phyloP scores from a whole-genome alignment of 2,113 vertebrate genomes.

The Leptobrachium ailaonicum region DNA sequence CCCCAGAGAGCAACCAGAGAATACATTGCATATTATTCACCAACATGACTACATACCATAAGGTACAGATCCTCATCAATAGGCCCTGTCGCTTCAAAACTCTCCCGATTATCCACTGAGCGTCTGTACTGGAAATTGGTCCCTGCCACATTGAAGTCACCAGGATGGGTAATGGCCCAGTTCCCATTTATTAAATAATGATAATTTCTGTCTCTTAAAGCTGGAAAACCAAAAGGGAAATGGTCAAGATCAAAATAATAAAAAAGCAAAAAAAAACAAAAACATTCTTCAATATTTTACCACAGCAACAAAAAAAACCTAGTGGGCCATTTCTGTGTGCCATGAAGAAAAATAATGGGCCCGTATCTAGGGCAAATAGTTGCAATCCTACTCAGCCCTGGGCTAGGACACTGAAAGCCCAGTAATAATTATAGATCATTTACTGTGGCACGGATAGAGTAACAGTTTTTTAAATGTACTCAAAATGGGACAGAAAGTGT shows the following conservation, averaged over 20 bases:
- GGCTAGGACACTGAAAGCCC: too few relatives aligned
- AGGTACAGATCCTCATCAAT: conserved; percentile 82
- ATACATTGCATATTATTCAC: too few relatives aligned
- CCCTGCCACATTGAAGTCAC: conserved; percentile 78
- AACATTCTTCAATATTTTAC: not conserved
- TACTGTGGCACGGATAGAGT: too few relatives aligned
- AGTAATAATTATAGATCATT: too few relatives aligned
- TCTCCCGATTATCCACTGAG: conserved; percentile 76
- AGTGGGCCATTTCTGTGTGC: too few relatives aligned
- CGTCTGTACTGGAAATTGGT: conserved; percentile 81
- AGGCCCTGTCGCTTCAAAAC: conserved; percentile 80
- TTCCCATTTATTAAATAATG: conserved; percentile 88
- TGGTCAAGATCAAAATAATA: too few relatives aligned
- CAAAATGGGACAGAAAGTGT: too few relatives aligned
- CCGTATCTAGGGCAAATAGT: too few relatives aligned
- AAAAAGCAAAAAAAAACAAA: too few relatives aligned
- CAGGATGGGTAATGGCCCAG: conserved; percentile 82
- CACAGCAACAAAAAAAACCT: not conserved
- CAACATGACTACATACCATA: conserved; percentile 68
- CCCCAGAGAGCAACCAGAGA: too few relatives aligned
- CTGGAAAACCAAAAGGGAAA: conserved; percentile 47
- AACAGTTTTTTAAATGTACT: too few relatives aligned
- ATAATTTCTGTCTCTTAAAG: conserved; percentile 76
- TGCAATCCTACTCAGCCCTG: too few relatives aligned
- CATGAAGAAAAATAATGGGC: not conserved